Evolutionary conservation across 2,888 invertebrate species (phyloP).

Genomic region (Eledone cirrhosa): DNA sequence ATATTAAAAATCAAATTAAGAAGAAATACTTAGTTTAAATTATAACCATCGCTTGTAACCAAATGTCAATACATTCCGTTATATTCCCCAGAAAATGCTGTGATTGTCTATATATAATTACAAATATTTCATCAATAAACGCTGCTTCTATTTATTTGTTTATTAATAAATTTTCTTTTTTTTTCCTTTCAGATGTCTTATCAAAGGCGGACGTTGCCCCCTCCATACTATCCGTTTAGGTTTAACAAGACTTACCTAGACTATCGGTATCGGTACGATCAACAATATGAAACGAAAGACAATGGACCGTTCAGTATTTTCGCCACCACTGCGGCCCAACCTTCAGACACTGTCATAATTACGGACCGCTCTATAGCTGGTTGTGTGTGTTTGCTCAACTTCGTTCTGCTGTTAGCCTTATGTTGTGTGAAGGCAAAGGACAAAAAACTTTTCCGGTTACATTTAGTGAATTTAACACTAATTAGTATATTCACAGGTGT

Average conservation of each 20-base stretch:
- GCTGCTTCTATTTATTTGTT: background rate
- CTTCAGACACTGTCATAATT: constrained; percentile 11
- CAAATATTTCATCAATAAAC: too few species aligned
- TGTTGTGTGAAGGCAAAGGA: constrained; percentile 17
- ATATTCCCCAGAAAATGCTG: too few species aligned
- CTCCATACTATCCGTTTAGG: constrained; percentile 3
- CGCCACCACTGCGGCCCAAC: background rate
- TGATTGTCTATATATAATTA: too few species aligned
- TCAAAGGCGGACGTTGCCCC: background rate
- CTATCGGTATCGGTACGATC: background rate
- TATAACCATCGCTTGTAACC: too few species aligned
- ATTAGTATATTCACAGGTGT: constrained; percentile 23
- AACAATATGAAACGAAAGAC: background rate
- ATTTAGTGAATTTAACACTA: constrained; percentile 14
- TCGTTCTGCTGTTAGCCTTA: constrained; percentile 7
- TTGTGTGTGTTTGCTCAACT: constrained; percentile 15
- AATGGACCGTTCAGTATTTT: constrained; percentile 12
- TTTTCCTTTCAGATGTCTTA: constrained; percentile 20
- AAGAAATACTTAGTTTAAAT: too few species aligned
- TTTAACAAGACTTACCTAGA: background rate
- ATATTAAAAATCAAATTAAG: too few species aligned
- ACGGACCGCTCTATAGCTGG: constrained; percentile 23
- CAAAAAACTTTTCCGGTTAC: constrained; percentile 20
- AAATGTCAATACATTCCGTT: too few species aligned
- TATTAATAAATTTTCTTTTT: background rate